Evolutionary conservation across 2,888 invertebrate species (phyloP).

Genomic region (Pristionchus entomophagus): DNA sequence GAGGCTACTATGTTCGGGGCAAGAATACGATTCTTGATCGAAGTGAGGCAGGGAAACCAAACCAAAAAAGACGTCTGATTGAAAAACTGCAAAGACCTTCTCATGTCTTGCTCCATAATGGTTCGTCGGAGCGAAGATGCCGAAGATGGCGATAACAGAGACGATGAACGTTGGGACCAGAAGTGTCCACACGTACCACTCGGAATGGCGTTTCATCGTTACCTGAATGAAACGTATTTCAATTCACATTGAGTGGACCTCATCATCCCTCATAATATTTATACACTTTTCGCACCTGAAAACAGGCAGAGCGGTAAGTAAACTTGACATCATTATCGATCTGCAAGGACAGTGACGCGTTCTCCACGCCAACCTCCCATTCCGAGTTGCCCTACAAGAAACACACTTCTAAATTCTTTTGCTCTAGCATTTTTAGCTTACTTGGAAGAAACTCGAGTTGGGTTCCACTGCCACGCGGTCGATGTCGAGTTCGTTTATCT

Average conservation of each 20-base stretch:
- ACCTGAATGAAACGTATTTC: not conserved
- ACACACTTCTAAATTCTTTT: not conserved
- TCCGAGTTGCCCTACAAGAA: constrained; percentile 21
- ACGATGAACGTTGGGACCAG: constrained; percentile 16
- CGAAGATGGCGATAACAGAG: not conserved
- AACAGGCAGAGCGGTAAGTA: not conserved
- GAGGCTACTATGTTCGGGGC: too few relatives aligned
- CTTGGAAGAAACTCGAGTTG: not conserved
- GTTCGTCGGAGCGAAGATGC: constrained; percentile 26
- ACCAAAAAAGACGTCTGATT: too few relatives aligned
- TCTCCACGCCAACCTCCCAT: not conserved
- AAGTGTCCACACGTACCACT: not conserved
- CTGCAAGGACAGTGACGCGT: not conserved
- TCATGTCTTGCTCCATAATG: not conserved
- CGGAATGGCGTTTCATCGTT: constrained; percentile 10
- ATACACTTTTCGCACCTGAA: not conserved
- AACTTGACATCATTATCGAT: not conserved
- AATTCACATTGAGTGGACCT: too few relatives aligned
- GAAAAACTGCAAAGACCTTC: too few relatives aligned
- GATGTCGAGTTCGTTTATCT: constrained; percentile 22
- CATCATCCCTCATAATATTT: too few relatives aligned
- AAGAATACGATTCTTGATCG: too few relatives aligned
- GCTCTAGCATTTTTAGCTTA: not conserved
- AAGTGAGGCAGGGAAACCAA: too few relatives aligned
- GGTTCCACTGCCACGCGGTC: not conserved